A percentile compares a stretch with the other conserved stretches of the same genome.
These are phyloP conservation scores for Zosterops japonicus DNA, from an alignment of 2,113 vertebrate genomes.

Conservation along the genomic window DNA sequence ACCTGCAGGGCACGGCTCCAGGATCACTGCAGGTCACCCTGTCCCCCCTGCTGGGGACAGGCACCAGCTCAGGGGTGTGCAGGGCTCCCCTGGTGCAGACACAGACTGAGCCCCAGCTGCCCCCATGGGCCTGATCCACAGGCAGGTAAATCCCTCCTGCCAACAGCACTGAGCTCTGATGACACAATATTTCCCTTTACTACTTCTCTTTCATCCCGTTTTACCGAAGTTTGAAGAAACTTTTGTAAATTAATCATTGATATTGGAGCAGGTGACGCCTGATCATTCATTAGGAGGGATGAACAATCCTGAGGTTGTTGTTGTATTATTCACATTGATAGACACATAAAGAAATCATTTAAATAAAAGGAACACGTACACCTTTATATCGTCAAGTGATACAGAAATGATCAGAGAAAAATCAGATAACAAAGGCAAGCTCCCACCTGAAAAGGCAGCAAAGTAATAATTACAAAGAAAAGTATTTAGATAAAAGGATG, in stretches of 20 bases:
- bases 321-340: constrained; percentile 21
- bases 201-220: not conserved
- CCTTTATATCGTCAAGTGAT: not conserved
- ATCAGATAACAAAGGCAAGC: constrained; percentile 34
- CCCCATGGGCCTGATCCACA: not conserved
- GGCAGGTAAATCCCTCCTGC: not conserved
- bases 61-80: not conserved
- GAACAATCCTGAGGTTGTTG: not conserved
- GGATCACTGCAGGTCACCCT: not conserved
- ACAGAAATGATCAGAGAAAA: constrained; percentile 35
- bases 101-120: not conserved
- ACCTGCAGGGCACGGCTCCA: not conserved
- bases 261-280: not conserved
- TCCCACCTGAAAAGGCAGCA: constrained; percentile 30
- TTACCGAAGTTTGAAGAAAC: not conserved
- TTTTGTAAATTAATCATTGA: not conserved
- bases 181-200: not conserved
- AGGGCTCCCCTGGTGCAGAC: not conserved
- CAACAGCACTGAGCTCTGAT: not conserved
- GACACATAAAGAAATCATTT: not conserved
- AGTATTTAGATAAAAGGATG: constrained; percentile 52
- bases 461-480: constrained; percentile 40
- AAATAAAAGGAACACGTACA: not conserved
- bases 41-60: too few species aligned
- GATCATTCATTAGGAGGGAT: not conserved